These are phyloP conservation scores for Brachyalestes nurse DNA, from an alignment of 2,797 vertebrate genomes.

Conservation along the genomic window DNA sequence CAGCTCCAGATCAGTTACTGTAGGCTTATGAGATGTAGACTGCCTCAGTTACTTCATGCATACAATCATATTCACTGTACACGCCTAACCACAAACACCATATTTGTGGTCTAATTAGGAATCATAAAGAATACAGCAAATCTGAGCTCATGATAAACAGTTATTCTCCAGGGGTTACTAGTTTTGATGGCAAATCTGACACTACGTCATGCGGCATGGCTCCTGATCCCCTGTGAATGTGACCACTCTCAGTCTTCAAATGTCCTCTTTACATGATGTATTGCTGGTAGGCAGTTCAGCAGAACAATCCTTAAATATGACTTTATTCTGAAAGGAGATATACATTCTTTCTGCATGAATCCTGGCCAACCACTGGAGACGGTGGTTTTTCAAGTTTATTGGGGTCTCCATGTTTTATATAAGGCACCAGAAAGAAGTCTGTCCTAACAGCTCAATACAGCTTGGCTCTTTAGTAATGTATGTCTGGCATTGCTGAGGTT, in stretches of 20 bases:
- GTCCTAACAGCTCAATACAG: not conserved
- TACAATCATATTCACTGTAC: not conserved
- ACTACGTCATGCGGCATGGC: not conserved
- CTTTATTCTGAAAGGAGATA: slow-evolving; percentile 60
- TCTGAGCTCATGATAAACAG: not conserved
- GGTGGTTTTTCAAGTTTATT: slow-evolving; percentile 67
- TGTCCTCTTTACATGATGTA: slow-evolving; percentile 37
- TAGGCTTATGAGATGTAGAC: not conserved
- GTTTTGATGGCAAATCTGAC: slow-evolving; percentile 25
- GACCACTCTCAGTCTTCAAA: slow-evolving; percentile 18
- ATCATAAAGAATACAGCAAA: not conserved
- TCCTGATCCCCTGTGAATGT: not conserved
- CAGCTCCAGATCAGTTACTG: not conserved
- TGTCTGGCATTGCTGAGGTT: slow-evolving; percentile 25
- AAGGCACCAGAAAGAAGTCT: slow-evolving; percentile 17
- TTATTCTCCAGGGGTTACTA: slow-evolving; percentile 7
- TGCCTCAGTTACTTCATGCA: not conserved
- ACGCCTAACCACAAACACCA: not conserved
- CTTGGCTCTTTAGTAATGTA: slow-evolving; percentile 3
- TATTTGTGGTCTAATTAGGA: not conserved
- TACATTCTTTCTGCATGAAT: slow-evolving; percentile 71
- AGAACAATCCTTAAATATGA: slow-evolving; percentile 69
- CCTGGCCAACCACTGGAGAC: slow-evolving; percentile 62
- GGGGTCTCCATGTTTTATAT: slow-evolving; percentile 59
- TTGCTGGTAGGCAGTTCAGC: slow-evolving; percentile 58